These are phyloP conservation scores for Stegodyphus mimosarum DNA, from an alignment of 1,140 invertebrate genomes.

Conservation along the genomic window DNA sequence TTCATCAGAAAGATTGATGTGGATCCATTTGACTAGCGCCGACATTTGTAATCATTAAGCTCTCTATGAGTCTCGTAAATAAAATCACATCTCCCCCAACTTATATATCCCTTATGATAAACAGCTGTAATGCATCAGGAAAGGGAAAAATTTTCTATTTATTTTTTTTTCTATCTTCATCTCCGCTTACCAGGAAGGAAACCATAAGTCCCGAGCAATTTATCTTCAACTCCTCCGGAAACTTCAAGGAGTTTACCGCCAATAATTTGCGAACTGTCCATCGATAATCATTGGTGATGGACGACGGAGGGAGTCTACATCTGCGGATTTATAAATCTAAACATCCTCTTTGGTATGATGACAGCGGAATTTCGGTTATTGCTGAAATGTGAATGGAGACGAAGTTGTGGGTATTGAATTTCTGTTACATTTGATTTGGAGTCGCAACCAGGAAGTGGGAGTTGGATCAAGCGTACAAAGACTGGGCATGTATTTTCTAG, in stretches of 20 bases:
- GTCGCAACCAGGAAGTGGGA: too few relatives aligned
- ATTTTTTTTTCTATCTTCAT: slow-evolving; percentile 1
- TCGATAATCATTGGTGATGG: slow-evolving; percentile 43
- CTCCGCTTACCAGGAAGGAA: slow-evolving; percentile 23
- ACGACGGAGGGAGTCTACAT: slow-evolving; percentile 7
- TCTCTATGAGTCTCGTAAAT: slow-evolving; percentile 16
- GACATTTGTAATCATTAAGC: not conserved
- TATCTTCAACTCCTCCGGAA: slow-evolving; percentile 43
- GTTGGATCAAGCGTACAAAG: too few relatives aligned
- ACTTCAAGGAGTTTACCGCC: slow-evolving; percentile 40
- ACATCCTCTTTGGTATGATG: not conserved
- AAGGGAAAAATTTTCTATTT: too few relatives aligned
- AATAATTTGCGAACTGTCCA: slow-evolving; percentile 49
- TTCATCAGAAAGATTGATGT: too few relatives aligned
- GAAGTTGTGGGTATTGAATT: too few relatives aligned
- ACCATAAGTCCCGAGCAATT: slow-evolving; percentile 45
- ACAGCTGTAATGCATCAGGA: slow-evolving; percentile 40
- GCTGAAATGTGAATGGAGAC: too few relatives aligned
- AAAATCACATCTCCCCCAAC: slow-evolving; percentile 25
- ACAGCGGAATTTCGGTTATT: too few relatives aligned
- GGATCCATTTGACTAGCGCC: too few relatives aligned
- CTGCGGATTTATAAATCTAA: slow-evolving; percentile 40
- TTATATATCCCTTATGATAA: slow-evolving; percentile 39
- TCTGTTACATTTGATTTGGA: too few relatives aligned
- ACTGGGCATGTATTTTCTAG: too few relatives aligned